Evolutionary conservation across 2,797 vertebrate genomes (phyloP), one percentile per base, ranked within the genome.

Genomic region (Enteromius fasciolatus): DNA sequence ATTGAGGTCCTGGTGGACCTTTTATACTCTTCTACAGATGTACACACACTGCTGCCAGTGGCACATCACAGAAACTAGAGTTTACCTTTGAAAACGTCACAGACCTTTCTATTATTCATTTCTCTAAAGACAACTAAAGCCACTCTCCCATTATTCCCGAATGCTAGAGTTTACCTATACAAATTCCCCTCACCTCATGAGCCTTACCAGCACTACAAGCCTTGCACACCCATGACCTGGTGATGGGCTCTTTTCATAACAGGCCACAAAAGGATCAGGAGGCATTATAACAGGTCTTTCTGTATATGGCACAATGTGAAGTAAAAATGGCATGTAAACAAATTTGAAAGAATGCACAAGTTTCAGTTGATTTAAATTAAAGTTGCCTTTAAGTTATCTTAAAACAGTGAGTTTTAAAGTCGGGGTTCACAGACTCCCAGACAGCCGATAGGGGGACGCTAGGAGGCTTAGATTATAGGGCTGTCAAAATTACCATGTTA

Each of bases 101-200:
- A 70, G 44, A 83, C 86, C 82, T 85, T 88, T 90, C 86, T 86
- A 91, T 93, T 93, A 92, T 94, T 87, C 81, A 76, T 57, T 73
- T 25, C 85, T 80, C 83, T 83, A 87, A 50, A 87, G 86, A 39
- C 78, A 91, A 90, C 91, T 92, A 91, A 86, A 88, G 88, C 92
- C 87, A 85, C 87, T 90, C 82, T 83, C 74, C 76, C 79, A 86
- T 84, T 83, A 82, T 85, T 77, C 70, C 81, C 44, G 59, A 86
- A 50, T 92, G 88, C 94, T 91, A 92, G 92, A 92, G 90, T 93
- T 93, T 93, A 94, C 94, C 93, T 93, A 92, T 94, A 93, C 93
- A 95, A 93, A 90, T 91, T 75, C 66, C 69, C 46, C 52, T 57
- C 72, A 83, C 52, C 80, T 78, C 72, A 67, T 48, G 80, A 81